Evolutionary conservation across 1,140 invertebrate species (phyloP), one percentile per base, ranked within the genome.

Genomic region (Drosophila varians): DNA sequence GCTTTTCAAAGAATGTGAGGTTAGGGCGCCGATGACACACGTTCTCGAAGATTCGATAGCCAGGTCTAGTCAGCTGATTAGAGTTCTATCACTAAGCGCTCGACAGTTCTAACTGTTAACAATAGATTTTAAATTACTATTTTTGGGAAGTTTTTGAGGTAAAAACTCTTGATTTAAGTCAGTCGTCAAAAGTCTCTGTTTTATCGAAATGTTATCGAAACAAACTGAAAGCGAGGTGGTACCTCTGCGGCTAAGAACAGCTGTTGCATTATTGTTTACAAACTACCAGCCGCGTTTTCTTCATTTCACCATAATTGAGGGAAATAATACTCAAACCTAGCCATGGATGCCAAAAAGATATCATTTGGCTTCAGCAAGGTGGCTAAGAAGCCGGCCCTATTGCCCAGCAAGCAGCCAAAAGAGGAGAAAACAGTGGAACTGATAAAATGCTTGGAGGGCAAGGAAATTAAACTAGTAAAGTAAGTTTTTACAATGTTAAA

Each of bases 311-410:
- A 46, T 5, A 19, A 52, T 31, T 8, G 21, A 18, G n/a, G 12
- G 12, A 12, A 42, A 12, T 14, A 19, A 21, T 8, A 19, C 14
- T 0, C 19, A 19, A 6, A 8, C 4, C 4, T 21, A 5, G 28
- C 40, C 45, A 91, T 91, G 90, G 93, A 94, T 56, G 65, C 80
- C 71, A 95, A 95, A 62, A 96, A 96, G 87, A 94, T 96, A 90
- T 96, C 95, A 0, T 96, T 96, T 91, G 94, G 94, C 21, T 96
- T 96, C 91, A 84, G 58, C 36, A 96, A 96, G 92, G 92, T 94
- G 0, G 92, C 93, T 31, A 95, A 95, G 83, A 95, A 94, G 77
- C 90, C 94, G 16, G 93, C 92, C 57, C 91, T 93, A 40, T 70
- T 89, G 36, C 56, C 80, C 12, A 79, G 72, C 57, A 89, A 84